Conservation (phyloP, 23 tunicate species). For the Trididemnum nubilum region DNA sequence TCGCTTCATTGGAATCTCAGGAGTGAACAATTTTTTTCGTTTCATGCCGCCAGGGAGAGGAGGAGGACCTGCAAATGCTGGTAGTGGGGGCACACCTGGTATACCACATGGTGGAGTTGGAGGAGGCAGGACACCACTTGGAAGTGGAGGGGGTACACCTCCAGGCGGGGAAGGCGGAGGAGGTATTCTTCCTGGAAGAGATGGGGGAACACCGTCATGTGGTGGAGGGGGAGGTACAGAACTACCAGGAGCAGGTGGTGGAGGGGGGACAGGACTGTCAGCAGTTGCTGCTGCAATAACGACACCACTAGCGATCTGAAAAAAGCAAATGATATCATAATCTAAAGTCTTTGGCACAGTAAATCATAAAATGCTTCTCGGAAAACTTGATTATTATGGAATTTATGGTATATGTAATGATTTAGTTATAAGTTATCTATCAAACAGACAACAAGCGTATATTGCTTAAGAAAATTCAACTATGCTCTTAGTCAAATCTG, state of each 20-base stretch:
- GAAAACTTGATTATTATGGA: too few species aligned
- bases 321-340: neutral
- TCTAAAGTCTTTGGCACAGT: too few species aligned
- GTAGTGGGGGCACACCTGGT: slow-evolving; percentile 46
- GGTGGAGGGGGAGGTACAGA: slow-evolving; percentile 36
- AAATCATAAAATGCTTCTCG: too few species aligned
- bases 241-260: slow-evolving; percentile 64
- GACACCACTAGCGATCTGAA: slow-evolving; percentile 14
- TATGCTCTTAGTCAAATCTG: too few species aligned
- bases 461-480: too few species aligned
- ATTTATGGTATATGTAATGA: too few species aligned
- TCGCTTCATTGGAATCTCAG: slow-evolving; percentile 77
- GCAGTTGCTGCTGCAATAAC: slow-evolving; percentile 12
- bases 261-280: slow-evolving; percentile 57
- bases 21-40: slow-evolving; percentile 75
- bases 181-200: slow-evolving; percentile 30
- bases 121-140: slow-evolving; percentile 25
- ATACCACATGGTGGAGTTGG: slow-evolving; percentile 42
- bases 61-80: slow-evolving; percentile 28
- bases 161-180: slow-evolving; percentile 56
- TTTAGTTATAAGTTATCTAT: too few species aligned
- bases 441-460: too few species aligned
- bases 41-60: slow-evolving; percentile 77
- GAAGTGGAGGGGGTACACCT: slow-evolving; percentile 44
- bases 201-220: slow-evolving; percentile 33